Evolutionary conservation across 2,797 vertebrate species (phyloP).

Genomic region (Eulemur rubriventer): DNA sequence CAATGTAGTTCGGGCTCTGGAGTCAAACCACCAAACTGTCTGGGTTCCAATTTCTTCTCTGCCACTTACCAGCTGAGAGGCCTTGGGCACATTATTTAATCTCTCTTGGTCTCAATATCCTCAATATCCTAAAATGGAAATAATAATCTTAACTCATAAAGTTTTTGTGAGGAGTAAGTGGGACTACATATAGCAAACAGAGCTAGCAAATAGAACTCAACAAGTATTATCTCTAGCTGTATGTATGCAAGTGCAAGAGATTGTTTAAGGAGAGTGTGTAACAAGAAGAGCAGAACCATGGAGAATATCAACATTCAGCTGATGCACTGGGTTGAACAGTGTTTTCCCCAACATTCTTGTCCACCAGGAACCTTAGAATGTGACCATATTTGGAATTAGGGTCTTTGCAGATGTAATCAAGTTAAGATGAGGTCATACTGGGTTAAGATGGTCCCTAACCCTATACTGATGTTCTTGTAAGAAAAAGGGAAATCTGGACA

Average conservation of each 20-base stretch:
- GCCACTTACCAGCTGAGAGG: background rate
- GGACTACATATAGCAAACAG: background rate
- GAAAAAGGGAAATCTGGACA: background rate
- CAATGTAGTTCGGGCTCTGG: background rate
- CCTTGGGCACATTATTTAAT: background rate
- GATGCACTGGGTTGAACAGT: background rate
- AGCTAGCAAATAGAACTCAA: slow-evolving; percentile 20
- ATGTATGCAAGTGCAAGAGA: background rate
- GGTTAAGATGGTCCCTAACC: background rate
- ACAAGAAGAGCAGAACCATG: background rate
- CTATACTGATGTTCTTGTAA: background rate
- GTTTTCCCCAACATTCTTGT: background rate
- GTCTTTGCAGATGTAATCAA: background rate
- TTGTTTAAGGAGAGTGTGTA: background rate
- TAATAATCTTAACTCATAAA: background rate
- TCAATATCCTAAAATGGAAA: slow-evolving; percentile 2
- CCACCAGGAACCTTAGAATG: background rate
- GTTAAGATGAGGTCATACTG: background rate
- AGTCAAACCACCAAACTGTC: background rate
- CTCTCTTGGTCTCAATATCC: background rate
- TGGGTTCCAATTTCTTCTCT: background rate
- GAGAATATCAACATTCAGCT: background rate
- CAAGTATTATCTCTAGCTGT: background rate
- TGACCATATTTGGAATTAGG: background rate
- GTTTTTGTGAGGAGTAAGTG: background rate